phyloP scores from a whole-genome alignment of 2,888 invertebrate genomes.

The Didymodactylos carnosus region DNA sequence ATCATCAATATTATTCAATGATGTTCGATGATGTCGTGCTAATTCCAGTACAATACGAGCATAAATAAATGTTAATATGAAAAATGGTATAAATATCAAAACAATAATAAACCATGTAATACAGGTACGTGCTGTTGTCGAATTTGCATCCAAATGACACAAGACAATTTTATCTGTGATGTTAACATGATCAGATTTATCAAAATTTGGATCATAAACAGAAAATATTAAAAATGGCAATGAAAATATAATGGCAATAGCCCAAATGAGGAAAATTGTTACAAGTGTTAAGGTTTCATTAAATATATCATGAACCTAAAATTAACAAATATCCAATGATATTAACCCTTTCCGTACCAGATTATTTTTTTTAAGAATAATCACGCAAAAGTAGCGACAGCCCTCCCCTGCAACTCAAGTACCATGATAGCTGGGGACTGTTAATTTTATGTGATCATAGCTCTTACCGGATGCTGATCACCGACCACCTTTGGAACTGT shows the following conservation, averaged over 20 bases:
- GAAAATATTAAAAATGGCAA: neutral
- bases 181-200: neutral
- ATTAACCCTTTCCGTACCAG: no score
- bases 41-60: neutral
- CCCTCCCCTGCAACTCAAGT: no score
- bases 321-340: no score
- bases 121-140: neutral
- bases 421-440: no score
- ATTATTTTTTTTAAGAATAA: no score
- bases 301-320: slow-evolving; percentile 1
- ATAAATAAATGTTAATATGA: neutral
- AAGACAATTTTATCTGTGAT: neutral
- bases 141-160: neutral
- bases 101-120: neutral
- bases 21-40: neutral
- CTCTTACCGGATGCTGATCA: no score
- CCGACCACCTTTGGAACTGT: no score
- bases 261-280: neutral
- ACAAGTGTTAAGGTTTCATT: neutral
- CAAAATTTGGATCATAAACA: neutral
- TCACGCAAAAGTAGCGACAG: no score
- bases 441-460: no score
- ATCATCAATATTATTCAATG: neutral
- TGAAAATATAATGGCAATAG: neutral
- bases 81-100: neutral